Evolutionary conservation across 2,797 vertebrate genomes (phyloP).

Genomic region (Antennarius maculatus): DNA sequence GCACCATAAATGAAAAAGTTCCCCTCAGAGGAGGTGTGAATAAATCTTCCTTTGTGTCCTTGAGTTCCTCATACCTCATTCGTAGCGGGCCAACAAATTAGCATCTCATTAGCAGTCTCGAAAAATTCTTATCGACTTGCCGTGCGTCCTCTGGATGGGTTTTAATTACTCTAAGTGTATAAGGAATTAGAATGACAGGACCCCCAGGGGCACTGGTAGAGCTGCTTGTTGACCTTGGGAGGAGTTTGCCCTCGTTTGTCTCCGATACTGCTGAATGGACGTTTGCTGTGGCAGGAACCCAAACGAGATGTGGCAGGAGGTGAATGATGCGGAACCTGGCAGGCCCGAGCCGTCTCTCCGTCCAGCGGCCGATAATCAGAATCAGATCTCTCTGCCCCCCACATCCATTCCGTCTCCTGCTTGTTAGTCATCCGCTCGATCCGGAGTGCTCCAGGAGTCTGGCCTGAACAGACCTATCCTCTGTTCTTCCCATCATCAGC

Average conservation of each 20-base stretch:
- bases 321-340: slow-evolving; percentile 59
- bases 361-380: slow-evolving; percentile 71
- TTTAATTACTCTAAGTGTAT: slow-evolving; percentile 80
- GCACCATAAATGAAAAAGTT: slow-evolving; percentile 45
- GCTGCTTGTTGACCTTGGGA: slow-evolving; percentile 68
- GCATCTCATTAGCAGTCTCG: slow-evolving; percentile 73
- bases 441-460: slow-evolving; percentile 61
- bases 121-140: slow-evolving; percentile 61
- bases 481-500: slow-evolving; percentile 57
- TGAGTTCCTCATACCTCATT: slow-evolving; percentile 67
- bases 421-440: slow-evolving; percentile 67
- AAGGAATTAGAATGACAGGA: slow-evolving; percentile 65
- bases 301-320: slow-evolving; percentile 71
- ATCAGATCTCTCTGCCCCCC: slow-evolving; percentile 56
- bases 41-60: slow-evolving; percentile 66
- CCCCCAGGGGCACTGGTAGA: slow-evolving; percentile 52
- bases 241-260: slow-evolving; percentile 66
- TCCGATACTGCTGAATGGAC: slow-evolving; percentile 76
- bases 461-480: slow-evolving; percentile 42
- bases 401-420: slow-evolving; percentile 57
- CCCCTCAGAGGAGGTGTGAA: slow-evolving; percentile 33
- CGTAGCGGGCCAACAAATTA: slow-evolving; percentile 71
- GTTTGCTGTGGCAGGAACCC: slow-evolving; percentile 62
- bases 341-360: slow-evolving; percentile 34
- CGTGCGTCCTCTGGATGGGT: slow-evolving; percentile 54